Percentiles rank a stretch among this genome's conserved stretches.
These are phyloP conservation scores for Oryzias celebensis DNA, from an alignment of 2,113 vertebrate genomes.

Conservation along the genomic window DNA sequence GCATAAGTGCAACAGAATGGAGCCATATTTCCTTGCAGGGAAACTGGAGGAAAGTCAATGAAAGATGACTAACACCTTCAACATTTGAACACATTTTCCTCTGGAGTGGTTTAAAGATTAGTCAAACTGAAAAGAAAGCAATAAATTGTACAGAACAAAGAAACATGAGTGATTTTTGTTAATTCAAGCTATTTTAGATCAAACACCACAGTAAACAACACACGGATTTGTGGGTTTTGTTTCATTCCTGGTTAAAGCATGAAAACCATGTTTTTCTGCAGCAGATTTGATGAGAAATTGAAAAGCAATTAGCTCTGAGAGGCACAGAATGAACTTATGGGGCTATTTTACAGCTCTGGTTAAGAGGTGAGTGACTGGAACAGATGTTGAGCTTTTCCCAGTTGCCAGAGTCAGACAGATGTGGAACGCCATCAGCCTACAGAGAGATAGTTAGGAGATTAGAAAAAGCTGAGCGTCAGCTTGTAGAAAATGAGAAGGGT, in stretches of 20 bases:
- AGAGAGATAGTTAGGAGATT: neutral
- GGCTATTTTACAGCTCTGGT: neutral
- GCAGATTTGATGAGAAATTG: constrained; percentile 3
- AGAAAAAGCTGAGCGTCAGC: neutral
- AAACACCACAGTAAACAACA: too few species aligned
- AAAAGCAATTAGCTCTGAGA: constrained; percentile 5
- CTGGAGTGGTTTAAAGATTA: constrained; percentile 6
- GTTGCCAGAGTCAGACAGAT: neutral
- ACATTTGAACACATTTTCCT: constrained; percentile 18
- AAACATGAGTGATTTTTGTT: neutral
- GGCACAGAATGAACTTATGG: neutral
- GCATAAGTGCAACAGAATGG: constrained; percentile 52
- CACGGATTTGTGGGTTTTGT: too few species aligned
- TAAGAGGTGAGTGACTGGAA: neutral
- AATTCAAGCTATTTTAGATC: too few species aligned
- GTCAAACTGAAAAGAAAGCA: neutral
- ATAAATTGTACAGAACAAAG: constrained; percentile 10
- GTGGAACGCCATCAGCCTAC: neutral
- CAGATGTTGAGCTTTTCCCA: neutral
- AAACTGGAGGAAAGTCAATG: constrained; percentile 32
- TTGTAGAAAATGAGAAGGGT: neutral
- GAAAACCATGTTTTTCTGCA: constrained; percentile 7
- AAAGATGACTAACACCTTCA: constrained; percentile 49
- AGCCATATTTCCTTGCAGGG: constrained; percentile 46
- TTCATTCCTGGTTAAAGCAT: neutral